Base-by-base conservation (phyloP, 2,888 invertebrate genomes). In the Anarsia innoxiella region DNA sequence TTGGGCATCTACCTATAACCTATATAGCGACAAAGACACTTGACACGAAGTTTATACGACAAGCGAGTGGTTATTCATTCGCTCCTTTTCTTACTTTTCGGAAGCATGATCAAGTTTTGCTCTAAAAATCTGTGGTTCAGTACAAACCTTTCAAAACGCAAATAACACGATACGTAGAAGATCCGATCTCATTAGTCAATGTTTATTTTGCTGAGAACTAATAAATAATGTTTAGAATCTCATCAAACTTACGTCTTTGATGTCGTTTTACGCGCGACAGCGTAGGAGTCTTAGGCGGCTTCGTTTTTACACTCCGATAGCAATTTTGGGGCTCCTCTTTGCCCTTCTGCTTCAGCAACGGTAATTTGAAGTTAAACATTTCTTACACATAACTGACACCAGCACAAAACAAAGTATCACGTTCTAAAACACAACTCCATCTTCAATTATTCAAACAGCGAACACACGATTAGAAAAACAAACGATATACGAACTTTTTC, bases 281-380 rank as follows among this genome's bases (percentile, higher is more conserved):
- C 34, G 83, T 75, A 33, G 88, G 88, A 27, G 87, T 88, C 62
- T 86, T 88, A 9, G 88, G 87, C 19, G 87, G 88, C 59, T 87
- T 88, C 38, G 77, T 80, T 55, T 83, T 80, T 25, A 86, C 82
- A 46, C 74, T 74, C 39, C 70, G 69, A 49, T 84, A 79, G 58
- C 83, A 85, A 41, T 86, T 76, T 26, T 86, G 60, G 55, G 86
- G 86, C 51, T 83, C 86, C 25, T 86, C 84, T 51, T 86, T 83
- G 37, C 66, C 61, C 50, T 74, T 75, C 48, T 65, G 62, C 49
- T 87, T 79, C 46, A 88, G 61, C 46, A 78, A 74, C 23, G 86
- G 77, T 46, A 87, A 60, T 63, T 88, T 88, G 60, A 88, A 87
- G 48, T 86, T 85, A 34, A 88, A 88, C 88, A 88, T 88, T 51